Evolutionary conservation across 2,113 vertebrate species (phyloP), one percentile per base, ranked within the genome.

Genomic region (Edolisoma coerulescens): DNA sequence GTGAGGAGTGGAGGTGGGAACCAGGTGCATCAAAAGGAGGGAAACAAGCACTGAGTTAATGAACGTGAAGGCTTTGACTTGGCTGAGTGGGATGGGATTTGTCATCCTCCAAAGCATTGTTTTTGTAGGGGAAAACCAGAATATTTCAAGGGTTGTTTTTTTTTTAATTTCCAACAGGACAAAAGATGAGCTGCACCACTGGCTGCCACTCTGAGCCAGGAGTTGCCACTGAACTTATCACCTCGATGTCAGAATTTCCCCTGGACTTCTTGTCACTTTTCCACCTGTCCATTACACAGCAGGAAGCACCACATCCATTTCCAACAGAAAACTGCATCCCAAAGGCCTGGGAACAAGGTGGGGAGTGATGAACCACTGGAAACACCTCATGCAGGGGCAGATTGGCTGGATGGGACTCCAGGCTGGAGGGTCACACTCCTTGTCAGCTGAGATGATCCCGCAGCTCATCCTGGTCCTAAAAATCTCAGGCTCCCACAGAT

Each of bases 11-110:
- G 93, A 93, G 92, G 82, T 68, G 84, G 87, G 24, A 95, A 49
- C 71, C 83, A 81, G 87, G 65, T 76, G 73, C 71, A 60, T 33
- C 57, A 33, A 63, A 56, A 76, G 59, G 83, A 93, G 61, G 18
- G 53, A 71, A 91, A 87, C 57, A 87, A 87, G 84, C 78, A 93
- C 68, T 32, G 88, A 95, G 86, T 50, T 87, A 77, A 87, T 26
- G 67, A 94, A 77, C 5, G 71, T 7, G 2, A 78, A 88, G 65
- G 41, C 76, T 89, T 74, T 33, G 37, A 54, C 89, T 91, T 39
- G 80, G 53, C 54, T 92, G 92, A 91, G 94, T 84, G 71, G 92
- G 92, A 80, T 84, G 91, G 3, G 80, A 93, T 96, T 96, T 96
- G 81, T 96, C 92, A 94, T 47, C 75, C 89, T 94, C 76, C 26